These are phyloP conservation scores for Patagioenas fasciata DNA, from an alignment of 2,113 vertebrate genomes.

Conservation along the genomic window DNA sequence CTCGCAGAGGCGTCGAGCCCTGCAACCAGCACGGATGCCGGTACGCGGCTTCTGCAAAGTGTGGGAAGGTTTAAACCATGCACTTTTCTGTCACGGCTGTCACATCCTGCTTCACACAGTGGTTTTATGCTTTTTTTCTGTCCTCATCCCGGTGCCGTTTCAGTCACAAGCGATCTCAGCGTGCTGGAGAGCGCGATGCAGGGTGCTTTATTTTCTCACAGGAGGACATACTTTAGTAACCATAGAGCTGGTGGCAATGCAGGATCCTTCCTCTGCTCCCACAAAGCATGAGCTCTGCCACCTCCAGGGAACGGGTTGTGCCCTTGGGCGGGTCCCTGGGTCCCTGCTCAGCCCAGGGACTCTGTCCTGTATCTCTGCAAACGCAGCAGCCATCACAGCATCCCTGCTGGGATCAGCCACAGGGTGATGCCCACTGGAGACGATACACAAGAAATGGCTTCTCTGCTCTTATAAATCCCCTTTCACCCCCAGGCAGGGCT, in stretches of 20 bases:
- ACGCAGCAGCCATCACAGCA: fast-evolving
- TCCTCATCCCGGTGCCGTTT: not conserved
- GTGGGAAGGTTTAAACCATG: not conserved
- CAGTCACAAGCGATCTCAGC: fast-evolving
- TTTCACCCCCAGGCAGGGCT: not conserved
- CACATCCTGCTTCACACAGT: not conserved
- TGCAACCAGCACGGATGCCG: fast-evolving
- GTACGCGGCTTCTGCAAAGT: fast-evolving
- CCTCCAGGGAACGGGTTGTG: not conserved
- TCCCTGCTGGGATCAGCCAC: not conserved
- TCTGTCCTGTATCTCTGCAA: not conserved
- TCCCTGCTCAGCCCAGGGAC: not conserved
- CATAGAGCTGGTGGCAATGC: not conserved
- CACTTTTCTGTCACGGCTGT: not conserved
- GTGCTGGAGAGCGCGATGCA: fast-evolving
- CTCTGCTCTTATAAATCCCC: not conserved
- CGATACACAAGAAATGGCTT: not conserved
- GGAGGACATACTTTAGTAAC: not conserved
- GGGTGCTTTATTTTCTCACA: not conserved
- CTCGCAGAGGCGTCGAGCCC: fast-evolving
- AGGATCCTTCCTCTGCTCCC: not conserved
- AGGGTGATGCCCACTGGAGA: not conserved
- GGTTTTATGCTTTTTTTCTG: not conserved
- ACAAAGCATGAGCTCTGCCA: not conserved
- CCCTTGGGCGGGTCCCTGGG: no score